Percentiles rank a stretch among this genome's conserved stretches.
phyloP scores from a whole-genome alignment of 2,113 vertebrate species.

The Collichthys lucidus region DNA sequence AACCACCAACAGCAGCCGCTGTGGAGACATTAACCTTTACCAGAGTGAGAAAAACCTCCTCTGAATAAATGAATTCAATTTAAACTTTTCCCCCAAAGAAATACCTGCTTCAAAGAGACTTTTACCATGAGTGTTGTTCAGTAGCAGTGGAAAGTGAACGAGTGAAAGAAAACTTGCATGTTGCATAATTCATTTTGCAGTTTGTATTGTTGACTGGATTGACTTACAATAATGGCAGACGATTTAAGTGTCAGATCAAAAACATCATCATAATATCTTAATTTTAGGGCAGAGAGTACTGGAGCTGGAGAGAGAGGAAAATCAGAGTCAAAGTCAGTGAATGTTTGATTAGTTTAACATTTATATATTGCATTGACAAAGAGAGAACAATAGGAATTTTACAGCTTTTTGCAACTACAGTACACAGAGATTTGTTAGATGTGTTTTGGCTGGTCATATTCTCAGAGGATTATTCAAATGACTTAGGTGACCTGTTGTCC shows the following conservation, averaged over 20 bases:
- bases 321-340: neutral
- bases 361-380: neutral
- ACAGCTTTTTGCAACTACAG: neutral
- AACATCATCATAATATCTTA: neutral
- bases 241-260: neutral
- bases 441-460: no score
- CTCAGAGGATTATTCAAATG: neutral
- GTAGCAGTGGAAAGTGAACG: neutral
- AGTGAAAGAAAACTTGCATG: neutral
- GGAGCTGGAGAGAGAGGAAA: neutral
- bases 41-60: slow-evolving; percentile 13
- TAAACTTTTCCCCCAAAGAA: slow-evolving; percentile 13
- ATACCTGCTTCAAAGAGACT: slow-evolving; percentile 17
- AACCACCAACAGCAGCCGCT: slow-evolving; percentile 18
- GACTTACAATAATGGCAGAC: neutral
- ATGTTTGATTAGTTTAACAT: neutral
- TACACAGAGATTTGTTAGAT: neutral
- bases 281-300: neutral
- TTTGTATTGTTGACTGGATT: neutral
- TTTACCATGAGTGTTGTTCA: slow-evolving; percentile 10
- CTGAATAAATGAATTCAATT: neutral
- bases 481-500: neutral
- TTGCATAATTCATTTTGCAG: neutral
- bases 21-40: slow-evolving; percentile 33
- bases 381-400: no score